phyloP scores from a whole-genome alignment of 2,888 invertebrate genomes.

The Thyatira batis region DNA sequence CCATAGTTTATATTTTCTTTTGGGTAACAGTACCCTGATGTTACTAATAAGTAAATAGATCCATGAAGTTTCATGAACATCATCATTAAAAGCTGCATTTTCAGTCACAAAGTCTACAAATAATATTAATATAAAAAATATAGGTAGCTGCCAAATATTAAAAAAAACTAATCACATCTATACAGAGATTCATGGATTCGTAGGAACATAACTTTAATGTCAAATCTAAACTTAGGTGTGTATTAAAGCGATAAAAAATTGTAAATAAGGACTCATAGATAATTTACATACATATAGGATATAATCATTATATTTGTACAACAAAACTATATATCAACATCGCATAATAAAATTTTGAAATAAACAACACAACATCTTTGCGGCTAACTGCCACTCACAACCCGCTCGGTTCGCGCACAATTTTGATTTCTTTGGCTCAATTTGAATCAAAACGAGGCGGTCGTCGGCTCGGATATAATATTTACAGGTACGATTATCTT shows the following conservation, averaged over 20 bases:
- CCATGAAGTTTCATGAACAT: background rate
- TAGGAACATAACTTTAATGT: slow-evolving; percentile 50
- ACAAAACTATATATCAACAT: slow-evolving; percentile 51
- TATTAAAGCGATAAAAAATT: slow-evolving; percentile 30
- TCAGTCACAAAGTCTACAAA: background rate
- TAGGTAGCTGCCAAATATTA: background rate
- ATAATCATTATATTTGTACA: slow-evolving; percentile 34
- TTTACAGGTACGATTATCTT: slow-evolving; percentile 25
- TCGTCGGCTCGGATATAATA: slow-evolving; percentile 8
- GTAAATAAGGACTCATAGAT: slow-evolving; percentile 37
- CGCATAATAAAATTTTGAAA: slow-evolving; percentile 69
- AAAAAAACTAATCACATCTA: slow-evolving; percentile 39
- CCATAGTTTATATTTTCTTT: no score
- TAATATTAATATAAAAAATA: background rate
- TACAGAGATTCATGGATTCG: slow-evolving; percentile 49
- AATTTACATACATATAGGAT: slow-evolving; percentile 23
- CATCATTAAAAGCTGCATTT: background rate
- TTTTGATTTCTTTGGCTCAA: slow-evolving; percentile 70
- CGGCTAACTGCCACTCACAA: slow-evolving; percentile 64
- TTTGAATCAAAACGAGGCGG: slow-evolving; percentile 32
- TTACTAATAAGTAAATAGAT: no score
- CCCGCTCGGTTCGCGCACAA: slow-evolving; percentile 53
- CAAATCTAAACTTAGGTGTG: slow-evolving; percentile 25
- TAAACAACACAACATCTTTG: slow-evolving; percentile 64
- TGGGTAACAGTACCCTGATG: background rate